phyloP scores from a whole-genome alignment of 1,140 invertebrate species.

The Papilio aristodemus region DNA sequence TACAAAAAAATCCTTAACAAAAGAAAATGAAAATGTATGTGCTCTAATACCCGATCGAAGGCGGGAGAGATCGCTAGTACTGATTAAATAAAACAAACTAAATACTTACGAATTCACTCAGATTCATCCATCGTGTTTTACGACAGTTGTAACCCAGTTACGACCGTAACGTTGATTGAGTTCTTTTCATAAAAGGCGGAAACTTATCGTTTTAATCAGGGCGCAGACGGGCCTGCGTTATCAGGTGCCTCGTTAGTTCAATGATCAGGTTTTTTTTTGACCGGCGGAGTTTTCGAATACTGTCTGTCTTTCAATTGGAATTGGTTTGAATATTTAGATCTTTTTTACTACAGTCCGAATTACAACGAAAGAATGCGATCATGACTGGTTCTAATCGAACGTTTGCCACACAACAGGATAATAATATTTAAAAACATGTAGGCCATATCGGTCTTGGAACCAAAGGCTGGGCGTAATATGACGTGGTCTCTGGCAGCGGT shows the following conservation, averaged over 20 bases:
- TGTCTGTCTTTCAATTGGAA: too few relatives aligned
- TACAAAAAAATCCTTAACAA: too few relatives aligned
- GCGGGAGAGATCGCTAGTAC: not conserved
- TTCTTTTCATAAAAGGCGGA: slow-evolving; percentile 72
- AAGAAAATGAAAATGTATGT: too few relatives aligned
- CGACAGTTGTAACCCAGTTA: slow-evolving; percentile 24
- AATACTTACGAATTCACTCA: slow-evolving; percentile 9
- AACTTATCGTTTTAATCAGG: slow-evolving; percentile 77
- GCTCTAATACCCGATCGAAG: not conserved
- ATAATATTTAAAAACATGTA: too few relatives aligned
- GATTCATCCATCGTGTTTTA: slow-evolving; percentile 19
- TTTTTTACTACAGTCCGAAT: too few relatives aligned
- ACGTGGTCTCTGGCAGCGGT: too few relatives aligned
- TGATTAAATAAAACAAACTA: slow-evolving; percentile 20
- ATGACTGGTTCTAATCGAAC: too few relatives aligned
- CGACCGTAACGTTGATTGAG: slow-evolving; percentile 18
- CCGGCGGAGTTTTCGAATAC: slow-evolving; percentile 61
- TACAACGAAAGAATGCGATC: too few relatives aligned
- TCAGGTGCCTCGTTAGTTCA: slow-evolving; percentile 70
- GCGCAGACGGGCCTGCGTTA: slow-evolving; percentile 55
- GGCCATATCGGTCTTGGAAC: too few relatives aligned
- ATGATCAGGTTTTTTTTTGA: slow-evolving; percentile 73
- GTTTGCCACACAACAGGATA: too few relatives aligned
- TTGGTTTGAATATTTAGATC: too few relatives aligned
- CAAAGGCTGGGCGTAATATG: too few relatives aligned